Base-by-base conservation (phyloP, 1,140 invertebrate species). In the Zaprionus davidi region DNA sequence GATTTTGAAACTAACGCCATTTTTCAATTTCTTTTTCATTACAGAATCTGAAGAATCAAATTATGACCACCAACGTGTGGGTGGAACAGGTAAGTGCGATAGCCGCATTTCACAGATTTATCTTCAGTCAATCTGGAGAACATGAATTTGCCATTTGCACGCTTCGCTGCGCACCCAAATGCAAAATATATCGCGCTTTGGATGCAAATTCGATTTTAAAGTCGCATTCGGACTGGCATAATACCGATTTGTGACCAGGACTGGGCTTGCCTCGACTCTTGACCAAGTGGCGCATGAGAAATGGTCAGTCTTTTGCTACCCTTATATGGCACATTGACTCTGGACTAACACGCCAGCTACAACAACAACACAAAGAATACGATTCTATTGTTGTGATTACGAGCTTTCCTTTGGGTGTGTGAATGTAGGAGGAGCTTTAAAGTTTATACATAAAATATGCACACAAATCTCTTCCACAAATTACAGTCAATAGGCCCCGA, bases 51-150 rank as follows among this genome's bases (percentile, higher is more conserved):
- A 98, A 97, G 93, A 98, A 97, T 94, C 98, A 99, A 95, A 98
- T 99, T 90, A 98, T 99, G 98, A 99, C 98, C 88, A 98, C 98
- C 87, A 99, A 98, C 94, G 97, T 99, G 76, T 99, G 98, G 98
- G 96, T 99, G 80, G 97, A 98, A 94, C 98, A 98, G 96, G 97
- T 98, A 93, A 96, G 95, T 93, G 78, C 22, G 62, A 72, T 12
- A 34, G 13, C n/a, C 24, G 15, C 0, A 24, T n/a, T 34, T 46
- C 15, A 57, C 31, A 41, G 24, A 71, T 71, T 59, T 71, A 75
- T 71, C 59, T 49, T 49, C 59, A 63, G 64, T 44, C 53, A 67
- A 66, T 67, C 36, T 65, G 64, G 56, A 49, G 22, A 90, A 88
- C 85, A 88, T 90, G 84, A 90, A 74, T 85, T 79, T 56, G 76